Percentiles rank a stretch among this genome's conserved stretches.
Evolutionary conservation across 64 coral and sea anemone genomes (phyloP).

Genomic region (Actinia tenebrosa): DNA sequence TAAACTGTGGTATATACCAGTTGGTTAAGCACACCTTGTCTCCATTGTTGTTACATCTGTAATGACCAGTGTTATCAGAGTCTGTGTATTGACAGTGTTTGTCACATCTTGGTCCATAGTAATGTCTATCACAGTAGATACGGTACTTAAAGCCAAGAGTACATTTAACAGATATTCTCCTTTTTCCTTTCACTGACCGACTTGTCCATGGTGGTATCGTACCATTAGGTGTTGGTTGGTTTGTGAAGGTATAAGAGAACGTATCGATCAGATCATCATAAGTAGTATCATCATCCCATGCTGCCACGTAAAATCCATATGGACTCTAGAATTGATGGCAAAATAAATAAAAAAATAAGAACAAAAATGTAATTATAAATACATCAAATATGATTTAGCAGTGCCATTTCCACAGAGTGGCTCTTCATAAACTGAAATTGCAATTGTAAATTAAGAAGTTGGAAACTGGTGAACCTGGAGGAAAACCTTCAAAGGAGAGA

Average conservation of each 20-base stretch:
- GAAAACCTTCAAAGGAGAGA: too few relatives aligned
- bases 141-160: background rate
- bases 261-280: slow-evolving; percentile 7
- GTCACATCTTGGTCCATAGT: slow-evolving; percentile 45
- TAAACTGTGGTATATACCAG: background rate
- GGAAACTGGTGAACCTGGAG: too few relatives aligned
- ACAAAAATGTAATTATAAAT: too few relatives aligned
- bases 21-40: slow-evolving; percentile 26
- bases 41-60: slow-evolving; percentile 38
- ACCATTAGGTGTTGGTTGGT: background rate
- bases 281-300: background rate
- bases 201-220: background rate
- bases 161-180: background rate
- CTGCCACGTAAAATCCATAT: slow-evolving; percentile 6
- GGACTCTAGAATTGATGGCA: background rate
- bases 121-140: slow-evolving; percentile 65
- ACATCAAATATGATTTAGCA: too few relatives aligned
- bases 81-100: slow-evolving; percentile 50
- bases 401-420: too few relatives aligned
- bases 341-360: background rate
- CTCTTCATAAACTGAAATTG: too few relatives aligned
- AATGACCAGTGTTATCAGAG: slow-evolving; percentile 53
- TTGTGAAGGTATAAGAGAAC: slow-evolving; percentile 3
- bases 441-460: too few relatives aligned
- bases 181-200: background rate